Conservation (phyloP, 2,797 vertebrate genomes). For the Steatocranus sp. region DNA sequence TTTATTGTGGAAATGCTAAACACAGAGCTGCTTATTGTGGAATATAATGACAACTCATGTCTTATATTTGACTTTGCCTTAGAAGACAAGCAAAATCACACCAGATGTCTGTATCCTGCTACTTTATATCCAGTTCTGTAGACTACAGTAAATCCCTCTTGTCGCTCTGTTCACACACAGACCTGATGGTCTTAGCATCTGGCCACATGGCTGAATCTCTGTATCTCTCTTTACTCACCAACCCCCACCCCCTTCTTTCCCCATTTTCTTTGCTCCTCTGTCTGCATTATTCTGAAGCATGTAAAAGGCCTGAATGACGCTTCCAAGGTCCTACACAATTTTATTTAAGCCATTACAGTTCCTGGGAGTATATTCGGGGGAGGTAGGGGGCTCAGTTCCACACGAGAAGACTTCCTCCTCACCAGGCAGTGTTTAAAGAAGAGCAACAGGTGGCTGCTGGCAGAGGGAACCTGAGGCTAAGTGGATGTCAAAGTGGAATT, state of each 20-base stretch:
- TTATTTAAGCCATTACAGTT: slow-evolving; percentile 67
- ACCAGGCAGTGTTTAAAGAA: slow-evolving; percentile 69
- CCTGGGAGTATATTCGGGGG: slow-evolving; percentile 29
- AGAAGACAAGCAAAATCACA: neutral
- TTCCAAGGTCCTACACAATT: slow-evolving; percentile 47
- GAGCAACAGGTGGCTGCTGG: slow-evolving; percentile 75
- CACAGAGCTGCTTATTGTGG: neutral
- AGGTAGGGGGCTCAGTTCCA: slow-evolving; percentile 59
- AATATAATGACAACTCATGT: neutral
- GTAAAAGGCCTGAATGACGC: slow-evolving; percentile 47
- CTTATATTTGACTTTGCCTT: slow-evolving; percentile 5
- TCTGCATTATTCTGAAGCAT: slow-evolving; percentile 31
- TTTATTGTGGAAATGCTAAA: neutral
- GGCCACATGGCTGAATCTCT: slow-evolving; percentile 42
- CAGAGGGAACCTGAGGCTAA: slow-evolving; percentile 69
- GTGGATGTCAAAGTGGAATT: slow-evolving; percentile 72
- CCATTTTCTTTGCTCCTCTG: neutral
- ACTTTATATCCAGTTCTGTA: slow-evolving; percentile 49
- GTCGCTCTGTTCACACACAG: slow-evolving; percentile 22
- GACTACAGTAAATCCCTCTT: slow-evolving; percentile 39
- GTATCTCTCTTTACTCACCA: neutral
- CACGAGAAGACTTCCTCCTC: slow-evolving; percentile 73
- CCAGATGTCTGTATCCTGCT: slow-evolving; percentile 56
- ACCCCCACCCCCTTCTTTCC: neutral
- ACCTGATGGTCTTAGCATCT: slow-evolving; percentile 65